phyloP scores from a whole-genome alignment of 2,888 invertebrate genomes.

The Serrognathus titanus region DNA sequence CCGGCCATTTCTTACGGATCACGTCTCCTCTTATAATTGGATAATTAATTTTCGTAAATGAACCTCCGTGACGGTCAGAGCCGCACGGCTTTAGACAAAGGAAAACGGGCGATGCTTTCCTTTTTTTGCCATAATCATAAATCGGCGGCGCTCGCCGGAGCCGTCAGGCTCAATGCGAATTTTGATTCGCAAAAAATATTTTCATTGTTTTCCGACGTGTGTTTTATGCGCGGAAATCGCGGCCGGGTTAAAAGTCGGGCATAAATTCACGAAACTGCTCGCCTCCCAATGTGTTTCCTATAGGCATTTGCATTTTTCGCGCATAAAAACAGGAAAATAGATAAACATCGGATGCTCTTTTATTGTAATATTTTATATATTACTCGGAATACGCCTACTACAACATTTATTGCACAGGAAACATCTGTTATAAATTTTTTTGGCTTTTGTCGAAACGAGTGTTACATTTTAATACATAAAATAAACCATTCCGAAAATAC shows the following conservation, averaged over 20 bases:
- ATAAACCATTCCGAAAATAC: too few relatives aligned
- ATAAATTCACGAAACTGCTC: conserved; percentile 12
- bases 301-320: conserved; percentile 19
- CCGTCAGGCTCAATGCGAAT: conserved; percentile 36
- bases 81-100: conserved; percentile 33
- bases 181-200: conserved; percentile 37
- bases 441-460: conserved; percentile 5
- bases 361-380: conserved; percentile 10
- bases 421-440: conserved; percentile 11
- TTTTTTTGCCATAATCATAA: conserved; percentile 39
- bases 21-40: conserved; percentile 44
- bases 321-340: conserved; percentile 23
- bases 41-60: conserved; percentile 47
- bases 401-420: conserved; percentile 10
- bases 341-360: conserved; percentile 16
- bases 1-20: conserved; percentile 29
- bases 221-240: conserved; percentile 9
- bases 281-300: conserved; percentile 12
- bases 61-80: conserved; percentile 39
- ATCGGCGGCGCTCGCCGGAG: conserved; percentile 35
- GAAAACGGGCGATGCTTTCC: conserved; percentile 25
- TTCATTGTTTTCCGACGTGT: conserved; percentile 27
- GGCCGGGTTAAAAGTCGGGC: conserved; percentile 27
- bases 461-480: conserved; percentile 7
- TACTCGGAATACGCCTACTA: conserved; percentile 9